Evolutionary conservation across 2,797 vertebrate species (phyloP).

Genomic region (Sebastes alutus): DNA sequence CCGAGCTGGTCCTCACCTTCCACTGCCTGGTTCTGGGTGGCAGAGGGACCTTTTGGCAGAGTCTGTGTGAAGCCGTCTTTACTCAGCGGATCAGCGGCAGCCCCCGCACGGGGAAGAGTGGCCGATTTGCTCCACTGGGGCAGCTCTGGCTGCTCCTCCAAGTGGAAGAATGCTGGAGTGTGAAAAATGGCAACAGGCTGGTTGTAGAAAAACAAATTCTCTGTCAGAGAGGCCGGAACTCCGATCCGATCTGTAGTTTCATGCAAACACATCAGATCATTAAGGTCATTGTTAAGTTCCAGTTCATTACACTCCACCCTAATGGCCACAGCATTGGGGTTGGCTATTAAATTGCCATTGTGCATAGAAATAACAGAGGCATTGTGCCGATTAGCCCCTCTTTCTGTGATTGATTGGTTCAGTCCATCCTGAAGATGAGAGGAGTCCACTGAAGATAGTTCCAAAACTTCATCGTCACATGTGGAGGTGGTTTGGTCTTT

Average conservation of each 20-base stretch:
- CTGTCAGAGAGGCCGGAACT: constrained; percentile 73
- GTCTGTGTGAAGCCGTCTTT: constrained; percentile 83
- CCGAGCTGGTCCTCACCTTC: constrained; percentile 71
- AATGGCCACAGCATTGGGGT: constrained; percentile 73
- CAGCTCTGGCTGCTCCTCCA: constrained; percentile 78
- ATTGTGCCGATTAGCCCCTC: constrained; percentile 62
- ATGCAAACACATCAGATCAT: constrained; percentile 45
- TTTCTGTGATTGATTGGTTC: constrained; percentile 25
- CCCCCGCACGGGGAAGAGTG: constrained; percentile 85
- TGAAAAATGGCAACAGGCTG: constrained; percentile 89
- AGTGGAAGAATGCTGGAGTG: constrained; percentile 82
- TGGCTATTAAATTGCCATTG: constrained; percentile 77
- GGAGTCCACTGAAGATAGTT: constrained; percentile 66
- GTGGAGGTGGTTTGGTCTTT: constrained; percentile 90
- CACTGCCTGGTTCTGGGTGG: constrained; percentile 69
- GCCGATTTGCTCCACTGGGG: constrained; percentile 80
- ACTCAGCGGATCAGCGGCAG: constrained; percentile 72
- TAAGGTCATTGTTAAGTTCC: constrained; percentile 48
- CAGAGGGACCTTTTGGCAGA: constrained; percentile 71
- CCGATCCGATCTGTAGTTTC: constrained; percentile 68
- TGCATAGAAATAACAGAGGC: constrained; percentile 62
- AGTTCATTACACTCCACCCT: constrained; percentile 10
- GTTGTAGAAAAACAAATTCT: constrained; percentile 85
- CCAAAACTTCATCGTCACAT: constrained; percentile 79
- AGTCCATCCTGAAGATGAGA: constrained; percentile 70